Evolutionary conservation across 2,797 vertebrate genomes (phyloP).

Genomic region (Poeciliopsis gracilis): DNA sequence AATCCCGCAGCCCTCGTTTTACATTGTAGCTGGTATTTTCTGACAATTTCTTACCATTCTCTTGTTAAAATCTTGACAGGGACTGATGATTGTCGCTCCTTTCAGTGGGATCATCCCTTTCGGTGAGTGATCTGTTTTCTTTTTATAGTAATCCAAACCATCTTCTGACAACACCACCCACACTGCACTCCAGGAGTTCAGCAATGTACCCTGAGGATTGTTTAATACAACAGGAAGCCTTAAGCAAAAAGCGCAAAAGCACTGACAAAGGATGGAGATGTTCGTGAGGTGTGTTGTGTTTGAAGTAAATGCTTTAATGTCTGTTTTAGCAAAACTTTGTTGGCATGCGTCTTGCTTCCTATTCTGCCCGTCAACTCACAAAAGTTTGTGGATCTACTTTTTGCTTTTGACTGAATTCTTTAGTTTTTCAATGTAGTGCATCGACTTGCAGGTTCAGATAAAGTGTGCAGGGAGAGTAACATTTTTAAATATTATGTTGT

Average conservation of each 20-base stretch:
- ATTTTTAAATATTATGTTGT: not conserved
- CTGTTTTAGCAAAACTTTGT: not conserved
- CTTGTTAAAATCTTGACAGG: constrained; percentile 93
- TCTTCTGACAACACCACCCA: constrained; percentile 96
- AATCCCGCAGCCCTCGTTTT: not conserved
- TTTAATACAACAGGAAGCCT: constrained; percentile 9
- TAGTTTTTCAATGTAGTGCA: not conserved
- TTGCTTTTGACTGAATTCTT: not conserved
- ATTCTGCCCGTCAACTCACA: not conserved
- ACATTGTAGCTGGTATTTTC: not conserved
- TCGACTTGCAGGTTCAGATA: not conserved
- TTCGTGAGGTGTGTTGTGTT: not conserved
- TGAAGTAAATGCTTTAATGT: not conserved
- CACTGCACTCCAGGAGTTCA: constrained; percentile 93
- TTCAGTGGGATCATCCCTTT: constrained; percentile 98
- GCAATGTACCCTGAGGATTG: constrained; percentile 85
- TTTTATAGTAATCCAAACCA: constrained; percentile 93
- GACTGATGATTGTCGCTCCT: constrained; percentile 83
- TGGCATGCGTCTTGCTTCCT: not conserved
- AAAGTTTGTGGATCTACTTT: not conserved
- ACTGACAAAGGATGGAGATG: not conserved
- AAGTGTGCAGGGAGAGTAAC: not conserved
- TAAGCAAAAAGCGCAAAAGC: constrained; percentile 14
- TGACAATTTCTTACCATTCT: constrained; percentile 82
- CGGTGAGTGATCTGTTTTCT: constrained; percentile 90